A percentile compares a stretch with the other conserved stretches of the same genome.
Conservation (phyloP, 2,113 vertebrate species). For the Archilochus colubris region DNA sequence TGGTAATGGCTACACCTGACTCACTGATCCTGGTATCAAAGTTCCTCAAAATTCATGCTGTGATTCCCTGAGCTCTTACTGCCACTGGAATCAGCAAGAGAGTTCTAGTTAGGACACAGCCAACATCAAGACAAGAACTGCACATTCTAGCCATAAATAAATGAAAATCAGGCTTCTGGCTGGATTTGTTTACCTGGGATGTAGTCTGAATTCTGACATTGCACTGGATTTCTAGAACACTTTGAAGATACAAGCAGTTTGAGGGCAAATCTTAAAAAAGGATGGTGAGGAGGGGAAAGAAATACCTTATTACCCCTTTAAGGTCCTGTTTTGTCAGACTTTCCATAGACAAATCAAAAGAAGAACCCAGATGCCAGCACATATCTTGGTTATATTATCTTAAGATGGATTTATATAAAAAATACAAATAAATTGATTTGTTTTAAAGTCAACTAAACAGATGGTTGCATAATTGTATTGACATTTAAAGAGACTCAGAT, state of each 20-base stretch:
- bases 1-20: not conserved
- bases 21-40: not conserved
- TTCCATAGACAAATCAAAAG: not conserved
- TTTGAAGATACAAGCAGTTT: slow-evolving; percentile 27
- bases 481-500: not conserved
- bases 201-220: not conserved
- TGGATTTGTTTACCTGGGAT: not conserved
- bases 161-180: not conserved
- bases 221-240: not conserved
- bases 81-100: not conserved
- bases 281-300: not conserved
- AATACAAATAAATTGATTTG: not conserved
- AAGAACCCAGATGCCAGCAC: not conserved
- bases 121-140: not conserved
- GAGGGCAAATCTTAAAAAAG: not conserved
- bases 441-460: not conserved
- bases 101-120: not conserved
- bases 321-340: not conserved
- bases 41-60: not conserved
- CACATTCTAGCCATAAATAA: not conserved
- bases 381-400: not conserved
- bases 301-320: not conserved
- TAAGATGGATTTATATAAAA: not conserved
- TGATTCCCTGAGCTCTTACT: not conserved
- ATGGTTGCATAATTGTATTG: not conserved